phyloP scores from a whole-genome alignment of 2,113 vertebrate genomes.

The Hippolais icterina region DNA sequence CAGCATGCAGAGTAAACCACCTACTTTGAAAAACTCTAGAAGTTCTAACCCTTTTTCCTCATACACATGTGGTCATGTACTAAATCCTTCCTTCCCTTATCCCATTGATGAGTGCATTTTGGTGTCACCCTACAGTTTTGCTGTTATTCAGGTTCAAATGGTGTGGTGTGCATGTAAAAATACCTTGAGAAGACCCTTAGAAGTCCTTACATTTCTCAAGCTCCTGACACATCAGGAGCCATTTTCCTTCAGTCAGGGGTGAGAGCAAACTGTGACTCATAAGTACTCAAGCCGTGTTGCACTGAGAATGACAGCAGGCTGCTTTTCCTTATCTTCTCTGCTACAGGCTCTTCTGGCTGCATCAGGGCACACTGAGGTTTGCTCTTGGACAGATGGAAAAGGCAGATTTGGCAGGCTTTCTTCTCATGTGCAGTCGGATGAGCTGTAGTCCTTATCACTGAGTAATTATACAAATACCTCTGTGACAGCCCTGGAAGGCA shows the following conservation, averaged over 20 bases:
- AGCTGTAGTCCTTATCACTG: not conserved
- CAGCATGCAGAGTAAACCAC: not conserved
- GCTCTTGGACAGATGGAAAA: not conserved
- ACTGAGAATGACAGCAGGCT: not conserved
- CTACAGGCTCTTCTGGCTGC: not conserved
- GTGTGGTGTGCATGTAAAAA: not conserved
- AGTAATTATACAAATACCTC: not conserved
- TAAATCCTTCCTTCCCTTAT: not conserved
- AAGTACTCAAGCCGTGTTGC: not conserved
- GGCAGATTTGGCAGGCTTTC: not conserved
- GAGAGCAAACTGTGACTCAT: not conserved
- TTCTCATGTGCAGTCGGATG: not conserved
- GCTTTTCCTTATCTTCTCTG: conserved; percentile 7
- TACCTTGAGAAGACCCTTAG: not conserved
- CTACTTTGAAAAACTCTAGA: not conserved
- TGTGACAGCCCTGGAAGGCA: not conserved
- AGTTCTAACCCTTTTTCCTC: not conserved
- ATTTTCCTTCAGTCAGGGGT: not conserved
- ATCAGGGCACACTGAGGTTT: not conserved
- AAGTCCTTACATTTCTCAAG: not conserved
- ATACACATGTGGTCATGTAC: accelerated
- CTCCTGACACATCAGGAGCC: not conserved
- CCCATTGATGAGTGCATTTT: not conserved
- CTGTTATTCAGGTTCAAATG: not conserved
- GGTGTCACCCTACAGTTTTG: not conserved